These are phyloP conservation scores for Coreius guichenoti DNA, from an alignment of 2,797 vertebrate genomes.

Conservation along the genomic window DNA sequence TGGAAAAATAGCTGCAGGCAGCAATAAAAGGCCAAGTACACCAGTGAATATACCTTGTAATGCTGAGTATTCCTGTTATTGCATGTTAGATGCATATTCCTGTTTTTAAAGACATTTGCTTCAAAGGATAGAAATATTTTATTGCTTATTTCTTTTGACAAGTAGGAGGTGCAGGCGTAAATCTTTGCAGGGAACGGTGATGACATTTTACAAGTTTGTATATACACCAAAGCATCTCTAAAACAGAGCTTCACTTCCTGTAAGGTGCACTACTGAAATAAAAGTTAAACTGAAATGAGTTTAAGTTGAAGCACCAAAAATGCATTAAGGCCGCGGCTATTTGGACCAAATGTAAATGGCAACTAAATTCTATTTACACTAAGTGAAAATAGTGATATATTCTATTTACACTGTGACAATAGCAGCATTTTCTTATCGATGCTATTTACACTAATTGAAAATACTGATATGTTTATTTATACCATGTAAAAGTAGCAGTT, in stretches of 20 bases:
- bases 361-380: too few species aligned
- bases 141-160: background rate
- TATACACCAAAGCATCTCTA: background rate
- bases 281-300: background rate
- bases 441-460: too few species aligned
- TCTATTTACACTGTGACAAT: too few species aligned
- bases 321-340: too few species aligned
- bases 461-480: too few species aligned
- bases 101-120: background rate
- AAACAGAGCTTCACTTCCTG: background rate
- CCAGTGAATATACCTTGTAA: background rate
- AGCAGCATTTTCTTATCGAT: too few species aligned
- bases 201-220: background rate
- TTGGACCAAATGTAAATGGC: too few species aligned
- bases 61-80: background rate
- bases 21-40: background rate
- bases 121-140: background rate
- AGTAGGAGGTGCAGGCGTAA: background rate
- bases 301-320: slow-evolving; percentile 1
- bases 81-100: background rate
- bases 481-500: too few species aligned
- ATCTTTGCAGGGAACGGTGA: background rate
- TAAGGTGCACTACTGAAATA: background rate
- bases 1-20: background rate
- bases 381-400: too few species aligned